Evolutionary conservation across 2,888 invertebrate species (phyloP), one percentile per base, ranked within the genome.

Genomic region (Heliconius aoede): DNA sequence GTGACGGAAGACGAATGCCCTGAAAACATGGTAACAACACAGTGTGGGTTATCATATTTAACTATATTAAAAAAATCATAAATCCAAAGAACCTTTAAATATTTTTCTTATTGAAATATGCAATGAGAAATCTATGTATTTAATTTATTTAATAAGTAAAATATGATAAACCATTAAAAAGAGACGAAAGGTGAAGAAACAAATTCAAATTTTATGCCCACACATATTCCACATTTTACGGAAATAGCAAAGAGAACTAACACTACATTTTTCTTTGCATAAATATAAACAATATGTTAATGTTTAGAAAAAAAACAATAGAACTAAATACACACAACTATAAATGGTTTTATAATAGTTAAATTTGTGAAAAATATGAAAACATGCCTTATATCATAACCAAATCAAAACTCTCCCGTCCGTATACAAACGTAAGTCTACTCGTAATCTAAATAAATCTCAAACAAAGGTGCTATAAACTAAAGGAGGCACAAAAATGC

Each of bases 1-100:
- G 79, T 75, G 78, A 76, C 81, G 92, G 91, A 92, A 92, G 90
- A 91, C 90, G 73, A 91, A 93, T 91, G 91, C 92, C 93, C 92
- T 86, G 86, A 85, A 86, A 82, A 87, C 82, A 85, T 93, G 93
- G 93, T 93, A 92, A 93, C 92, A 85, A 82, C 82, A 80, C 81
- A 76, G 76, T 79, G 74, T 74, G 81, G 82, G 80, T 82, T 81
- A 67, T 36, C 77, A 73, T 76, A 79, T 77, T 71, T 74, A 72
- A 55, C 15, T 58, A 51, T 8, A n/a, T n/a, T n/a, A 18, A 65
- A 18, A 65, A 51, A 60, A 46, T 68, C 5, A 51, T 28, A 26
- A 26, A 26, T 26, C n/a, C 15, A 60, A 60, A 15, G 13, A 26
- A 24, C n/a, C 3, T 58, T 24, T 3, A 11, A 26, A 26, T 60